These are phyloP conservation scores for Mamestra configurata DNA, from an alignment of 1,140 invertebrate species.

Conservation along the genomic window DNA sequence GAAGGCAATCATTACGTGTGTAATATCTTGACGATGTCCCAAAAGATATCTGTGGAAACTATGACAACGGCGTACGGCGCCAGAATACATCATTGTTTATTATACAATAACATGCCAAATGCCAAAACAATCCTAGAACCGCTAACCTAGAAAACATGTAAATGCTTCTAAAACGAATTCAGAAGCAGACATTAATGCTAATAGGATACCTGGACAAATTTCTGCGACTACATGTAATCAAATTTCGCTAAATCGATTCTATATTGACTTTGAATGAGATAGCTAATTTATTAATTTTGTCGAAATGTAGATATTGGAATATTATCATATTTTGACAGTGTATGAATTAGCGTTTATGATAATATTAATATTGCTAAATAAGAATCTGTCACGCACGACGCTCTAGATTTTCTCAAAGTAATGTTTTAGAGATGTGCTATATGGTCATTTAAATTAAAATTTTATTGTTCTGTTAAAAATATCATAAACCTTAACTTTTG, in stretches of 20 bases:
- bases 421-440: not conserved
- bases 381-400: not conserved
- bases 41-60: constrained; percentile 73
- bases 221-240: not conserved
- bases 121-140: constrained; percentile 18
- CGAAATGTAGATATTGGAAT: constrained; percentile 12
- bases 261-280: constrained; percentile 1
- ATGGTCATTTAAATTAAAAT: too few relatives aligned
- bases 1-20: constrained; percentile 48
- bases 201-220: constrained; percentile 2
- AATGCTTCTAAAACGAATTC: constrained; percentile 6
- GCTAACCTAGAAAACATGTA: constrained; percentile 42
- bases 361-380: not conserved
- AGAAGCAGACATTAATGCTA: constrained; percentile 37
- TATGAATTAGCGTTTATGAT: constrained; percentile 27
- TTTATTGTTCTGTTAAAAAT: not conserved
- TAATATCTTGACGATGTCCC: constrained; percentile 61
- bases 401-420: not conserved
- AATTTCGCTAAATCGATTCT: constrained; percentile 12
- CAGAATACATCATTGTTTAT: constrained; percentile 65
- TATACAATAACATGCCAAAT: constrained; percentile 41
- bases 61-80: constrained; percentile 56
- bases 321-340: not conserved
- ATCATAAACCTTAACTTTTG: too few relatives aligned
- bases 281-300: constrained; percentile 10